Evolutionary conservation across 2,113 vertebrate species (phyloP).

Genomic region (Spheniscus mendiculus): DNA sequence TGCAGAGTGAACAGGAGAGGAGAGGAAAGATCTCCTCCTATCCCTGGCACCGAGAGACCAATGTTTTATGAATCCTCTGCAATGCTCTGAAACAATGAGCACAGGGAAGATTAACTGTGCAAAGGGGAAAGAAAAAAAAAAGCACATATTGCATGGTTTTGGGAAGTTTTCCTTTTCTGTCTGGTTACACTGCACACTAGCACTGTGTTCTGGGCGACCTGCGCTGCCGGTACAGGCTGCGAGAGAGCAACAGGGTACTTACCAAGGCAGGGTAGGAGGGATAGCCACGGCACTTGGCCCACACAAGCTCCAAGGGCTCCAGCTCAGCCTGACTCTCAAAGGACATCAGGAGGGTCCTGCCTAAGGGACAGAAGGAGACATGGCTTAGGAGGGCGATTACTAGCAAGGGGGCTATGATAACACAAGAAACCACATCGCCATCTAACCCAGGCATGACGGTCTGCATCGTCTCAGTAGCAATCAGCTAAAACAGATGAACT

Average conservation of each 20-base stretch:
- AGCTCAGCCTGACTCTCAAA: constrained; percentile 86
- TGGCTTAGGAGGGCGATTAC: background rate
- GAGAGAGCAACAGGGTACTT: constrained; percentile 8
- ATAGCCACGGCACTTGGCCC: constrained; percentile 98
- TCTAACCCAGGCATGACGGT: background rate
- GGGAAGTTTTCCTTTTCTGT: background rate
- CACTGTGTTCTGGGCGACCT: background rate
- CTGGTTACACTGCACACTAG: background rate
- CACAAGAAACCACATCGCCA: background rate
- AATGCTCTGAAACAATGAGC: background rate
- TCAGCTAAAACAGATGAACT: background rate
- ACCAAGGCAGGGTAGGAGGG: constrained; percentile 98
- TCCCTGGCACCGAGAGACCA: background rate
- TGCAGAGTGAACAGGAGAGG: background rate
- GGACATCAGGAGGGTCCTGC: constrained; percentile 81
- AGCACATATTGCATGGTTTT: background rate
- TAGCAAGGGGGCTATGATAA: background rate
- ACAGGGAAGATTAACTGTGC: background rate
- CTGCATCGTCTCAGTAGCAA: background rate
- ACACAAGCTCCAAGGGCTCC: constrained; percentile 93
- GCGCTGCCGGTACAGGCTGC: background rate
- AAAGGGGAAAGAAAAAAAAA: background rate
- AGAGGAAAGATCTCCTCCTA: background rate
- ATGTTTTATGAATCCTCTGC: background rate
- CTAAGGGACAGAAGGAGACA: constrained; percentile 71